Conservation (phyloP, 2,888 invertebrate species). For the Gasteruption jaculator region DNA sequence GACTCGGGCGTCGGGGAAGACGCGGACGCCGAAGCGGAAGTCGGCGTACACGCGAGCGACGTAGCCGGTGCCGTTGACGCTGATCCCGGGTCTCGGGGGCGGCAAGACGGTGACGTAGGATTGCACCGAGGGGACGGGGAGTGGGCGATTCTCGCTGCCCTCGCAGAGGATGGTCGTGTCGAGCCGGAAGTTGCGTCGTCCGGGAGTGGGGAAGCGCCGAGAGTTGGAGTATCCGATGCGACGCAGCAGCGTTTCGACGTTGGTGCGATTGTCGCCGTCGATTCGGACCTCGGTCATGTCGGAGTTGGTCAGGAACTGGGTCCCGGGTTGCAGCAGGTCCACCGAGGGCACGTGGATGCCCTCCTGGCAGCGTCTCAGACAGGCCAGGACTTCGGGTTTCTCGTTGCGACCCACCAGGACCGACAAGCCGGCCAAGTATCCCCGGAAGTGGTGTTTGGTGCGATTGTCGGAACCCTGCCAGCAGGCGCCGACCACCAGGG, state of each 20-base stretch:
- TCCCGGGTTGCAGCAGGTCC: constrained; percentile 72
- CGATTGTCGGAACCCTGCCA: constrained; percentile 93
- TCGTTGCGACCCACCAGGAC: constrained; percentile 74
- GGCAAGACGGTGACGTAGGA: constrained; percentile 85
- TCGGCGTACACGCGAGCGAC: constrained; percentile 82
- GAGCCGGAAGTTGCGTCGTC: constrained; percentile 79
- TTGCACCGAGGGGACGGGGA: constrained; percentile 73
- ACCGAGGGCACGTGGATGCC: constrained; percentile 63
- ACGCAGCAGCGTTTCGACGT: constrained; percentile 80
- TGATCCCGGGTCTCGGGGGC: constrained; percentile 79
- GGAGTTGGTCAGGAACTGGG: constrained; percentile 69
- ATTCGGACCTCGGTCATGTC: constrained; percentile 86
- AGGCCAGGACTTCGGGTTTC: constrained; percentile 68
- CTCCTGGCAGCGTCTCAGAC: constrained; percentile 81
- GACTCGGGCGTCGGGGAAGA: constrained; percentile 83
- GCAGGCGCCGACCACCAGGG: constrained; percentile 92
- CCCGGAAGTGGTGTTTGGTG: constrained; percentile 85
- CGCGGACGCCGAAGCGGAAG: constrained; percentile 80
- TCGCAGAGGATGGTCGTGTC: constrained; percentile 71
- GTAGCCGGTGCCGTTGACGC: constrained; percentile 76
- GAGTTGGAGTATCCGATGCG: constrained; percentile 90
- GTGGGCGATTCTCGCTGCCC: constrained; percentile 70
- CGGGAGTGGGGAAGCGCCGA: constrained; percentile 90
- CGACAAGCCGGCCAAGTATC: constrained; percentile 85
- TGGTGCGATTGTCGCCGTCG: constrained; percentile 85